These are phyloP conservation scores for Apis laboriosa DNA, from an alignment of 1,140 invertebrate genomes.

Conservation along the genomic window DNA sequence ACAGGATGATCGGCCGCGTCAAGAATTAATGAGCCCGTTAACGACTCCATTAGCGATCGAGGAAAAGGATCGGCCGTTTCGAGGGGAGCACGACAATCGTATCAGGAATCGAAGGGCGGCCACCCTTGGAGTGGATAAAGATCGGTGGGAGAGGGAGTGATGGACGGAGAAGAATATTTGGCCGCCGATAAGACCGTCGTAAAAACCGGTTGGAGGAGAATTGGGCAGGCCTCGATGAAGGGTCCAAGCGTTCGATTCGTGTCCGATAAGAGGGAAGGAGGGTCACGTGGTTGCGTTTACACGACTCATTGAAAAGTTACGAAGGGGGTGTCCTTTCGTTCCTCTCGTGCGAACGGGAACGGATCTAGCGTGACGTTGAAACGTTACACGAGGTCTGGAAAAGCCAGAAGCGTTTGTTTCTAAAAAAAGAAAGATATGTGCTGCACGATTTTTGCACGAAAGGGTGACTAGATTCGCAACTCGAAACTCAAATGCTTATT, in stretches of 20 bases:
- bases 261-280: constrained; percentile 26
- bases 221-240: background rate
- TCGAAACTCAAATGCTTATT: too few relatives aligned
- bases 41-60: background rate
- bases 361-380: background rate
- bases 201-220: constrained; percentile 24
- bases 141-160: background rate
- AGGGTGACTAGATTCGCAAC: too few relatives aligned
- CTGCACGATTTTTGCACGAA: too few relatives aligned
- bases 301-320: constrained; percentile 47
- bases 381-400: background rate
- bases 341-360: too few relatives aligned
- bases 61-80: background rate
- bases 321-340: background rate
- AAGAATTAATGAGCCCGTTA: constrained; percentile 24
- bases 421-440: too few relatives aligned
- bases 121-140: constrained; percentile 10
- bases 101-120: constrained; percentile 27
- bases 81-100: background rate
- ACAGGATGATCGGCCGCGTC: constrained; percentile 5
- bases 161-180: background rate
- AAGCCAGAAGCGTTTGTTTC: too few relatives aligned
- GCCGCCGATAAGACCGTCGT: constrained; percentile 28
- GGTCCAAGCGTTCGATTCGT: constrained; percentile 17
- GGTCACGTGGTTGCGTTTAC: constrained; percentile 1